Evolutionary conservation across 2,797 vertebrate species (phyloP).

Genomic region (Ptychobarbus kaznakovi): DNA sequence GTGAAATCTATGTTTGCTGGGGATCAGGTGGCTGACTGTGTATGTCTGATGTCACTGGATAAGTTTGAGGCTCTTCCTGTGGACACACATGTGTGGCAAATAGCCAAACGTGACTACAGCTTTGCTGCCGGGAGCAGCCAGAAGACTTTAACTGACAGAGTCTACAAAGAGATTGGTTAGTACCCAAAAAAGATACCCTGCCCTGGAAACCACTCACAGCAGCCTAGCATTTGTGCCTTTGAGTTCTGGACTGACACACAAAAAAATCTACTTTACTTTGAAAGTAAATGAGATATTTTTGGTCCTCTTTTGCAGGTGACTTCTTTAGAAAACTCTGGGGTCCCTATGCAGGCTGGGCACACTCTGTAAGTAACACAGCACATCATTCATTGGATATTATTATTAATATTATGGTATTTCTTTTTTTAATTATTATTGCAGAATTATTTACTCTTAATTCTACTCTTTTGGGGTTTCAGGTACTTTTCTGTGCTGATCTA

Average conservation of each 20-base stretch:
- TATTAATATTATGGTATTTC: neutral
- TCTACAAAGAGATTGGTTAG: slow-evolving; percentile 89
- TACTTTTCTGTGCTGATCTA: slow-evolving; percentile 93
- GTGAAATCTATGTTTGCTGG: neutral
- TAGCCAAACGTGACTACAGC: slow-evolving; percentile 87
- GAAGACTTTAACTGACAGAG: slow-evolving; percentile 85
- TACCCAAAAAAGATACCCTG: neutral
- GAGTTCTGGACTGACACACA: neutral
- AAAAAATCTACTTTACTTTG: neutral
- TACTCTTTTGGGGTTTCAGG: slow-evolving; percentile 74
- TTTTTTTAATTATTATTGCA: neutral
- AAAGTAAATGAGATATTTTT: neutral
- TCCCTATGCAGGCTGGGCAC: slow-evolving; percentile 88
- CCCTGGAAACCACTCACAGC: neutral
- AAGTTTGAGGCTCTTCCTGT: slow-evolving; percentile 90
- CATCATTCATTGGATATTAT: neutral
- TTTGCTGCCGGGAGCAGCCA: slow-evolving; percentile 69
- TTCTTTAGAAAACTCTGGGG: slow-evolving; percentile 87
- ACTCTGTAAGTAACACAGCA: slow-evolving; percentile 76
- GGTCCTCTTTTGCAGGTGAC: slow-evolving; percentile 76
- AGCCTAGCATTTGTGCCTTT: neutral
- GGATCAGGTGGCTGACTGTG: slow-evolving; percentile 91
- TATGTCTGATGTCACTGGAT: slow-evolving; percentile 93
- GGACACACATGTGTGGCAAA: slow-evolving; percentile 94
- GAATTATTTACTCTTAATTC: neutral